Evolutionary conservation across 1,140 invertebrate genomes (phyloP).

Genomic region (Hyles vespertilio): DNA sequence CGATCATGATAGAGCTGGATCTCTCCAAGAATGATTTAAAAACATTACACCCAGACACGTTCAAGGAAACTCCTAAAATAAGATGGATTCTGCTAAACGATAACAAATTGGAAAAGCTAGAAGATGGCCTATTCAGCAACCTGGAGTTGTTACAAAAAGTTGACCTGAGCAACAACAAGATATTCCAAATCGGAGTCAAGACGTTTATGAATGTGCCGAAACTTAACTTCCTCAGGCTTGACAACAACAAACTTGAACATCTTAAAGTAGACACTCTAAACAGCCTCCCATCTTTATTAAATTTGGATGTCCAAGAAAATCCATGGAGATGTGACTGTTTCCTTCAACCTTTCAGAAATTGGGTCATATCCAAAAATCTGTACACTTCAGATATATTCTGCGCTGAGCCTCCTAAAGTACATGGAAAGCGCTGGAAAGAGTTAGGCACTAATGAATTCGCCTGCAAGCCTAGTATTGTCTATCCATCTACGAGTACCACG

Average conservation of each 20-base stretch:
- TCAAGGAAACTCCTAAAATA: conserved; percentile 81
- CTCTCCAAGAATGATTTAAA: conserved; percentile 86
- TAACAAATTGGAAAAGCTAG: conserved; percentile 83
- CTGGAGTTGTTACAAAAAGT: conserved; percentile 85
- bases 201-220: conserved; percentile 83
- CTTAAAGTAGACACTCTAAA: conserved; percentile 78
- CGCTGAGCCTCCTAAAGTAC: conserved; percentile 79
- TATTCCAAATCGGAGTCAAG: conserved; percentile 81
- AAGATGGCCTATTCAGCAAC: conserved; percentile 86
- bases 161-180: conserved; percentile 83
- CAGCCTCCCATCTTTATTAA: conserved; percentile 80
- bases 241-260: conserved; percentile 83
- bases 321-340: conserved; percentile 93
- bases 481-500: conserved; percentile 72
- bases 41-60: conserved; percentile 82
- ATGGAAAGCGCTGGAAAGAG: conserved; percentile 83
- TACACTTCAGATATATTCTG: conserved; percentile 85
- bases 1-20: conserved; percentile 90
- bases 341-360: conserved; percentile 86
- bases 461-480: conserved; percentile 85
- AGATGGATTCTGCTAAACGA: conserved; percentile 83
- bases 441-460: conserved; percentile 86
- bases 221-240: conserved; percentile 81
- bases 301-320: conserved; percentile 86
- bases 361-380: conserved; percentile 82